These are phyloP conservation scores for Plemyria rubiginata DNA, from an alignment of 2,888 invertebrate species.

Conservation along the genomic window DNA sequence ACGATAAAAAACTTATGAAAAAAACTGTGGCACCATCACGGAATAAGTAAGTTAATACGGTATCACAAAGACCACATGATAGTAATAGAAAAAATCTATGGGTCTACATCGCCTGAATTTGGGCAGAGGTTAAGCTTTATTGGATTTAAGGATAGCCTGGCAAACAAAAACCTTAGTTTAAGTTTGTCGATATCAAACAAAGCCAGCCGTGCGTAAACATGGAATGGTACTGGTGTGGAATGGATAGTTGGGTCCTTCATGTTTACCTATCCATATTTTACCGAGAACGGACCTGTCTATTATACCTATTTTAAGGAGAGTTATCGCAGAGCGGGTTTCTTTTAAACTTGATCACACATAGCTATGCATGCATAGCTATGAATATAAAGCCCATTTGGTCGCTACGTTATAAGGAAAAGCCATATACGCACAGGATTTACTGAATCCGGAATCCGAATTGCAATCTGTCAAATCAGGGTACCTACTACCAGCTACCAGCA, in stretches of 20 bases:
- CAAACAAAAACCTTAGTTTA: neutral
- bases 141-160: neutral
- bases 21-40: too few species aligned
- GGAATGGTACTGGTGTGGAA: neutral
- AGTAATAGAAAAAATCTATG: neutral
- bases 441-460: too few species aligned
- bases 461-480: too few species aligned
- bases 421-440: too few species aligned
- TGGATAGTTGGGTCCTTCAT: neutral
- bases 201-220: neutral
- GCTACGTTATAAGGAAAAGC: too few species aligned
- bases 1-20: too few species aligned
- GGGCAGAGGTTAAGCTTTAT: neutral
- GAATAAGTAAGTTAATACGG: too few species aligned
- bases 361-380: neutral
- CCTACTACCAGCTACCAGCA: too few species aligned
- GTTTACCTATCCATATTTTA: neutral
- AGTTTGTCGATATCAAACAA: neutral
- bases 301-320: neutral
- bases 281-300: neutral
- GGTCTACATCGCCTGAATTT: neutral
- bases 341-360: slow-evolving; percentile 2
- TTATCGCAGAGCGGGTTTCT: slow-evolving; percentile 1
- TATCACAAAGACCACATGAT: neutral
- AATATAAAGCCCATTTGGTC: neutral